Conservation (phyloP, 2,797 vertebrate species). For the Ctenosaura bakeri region DNA sequence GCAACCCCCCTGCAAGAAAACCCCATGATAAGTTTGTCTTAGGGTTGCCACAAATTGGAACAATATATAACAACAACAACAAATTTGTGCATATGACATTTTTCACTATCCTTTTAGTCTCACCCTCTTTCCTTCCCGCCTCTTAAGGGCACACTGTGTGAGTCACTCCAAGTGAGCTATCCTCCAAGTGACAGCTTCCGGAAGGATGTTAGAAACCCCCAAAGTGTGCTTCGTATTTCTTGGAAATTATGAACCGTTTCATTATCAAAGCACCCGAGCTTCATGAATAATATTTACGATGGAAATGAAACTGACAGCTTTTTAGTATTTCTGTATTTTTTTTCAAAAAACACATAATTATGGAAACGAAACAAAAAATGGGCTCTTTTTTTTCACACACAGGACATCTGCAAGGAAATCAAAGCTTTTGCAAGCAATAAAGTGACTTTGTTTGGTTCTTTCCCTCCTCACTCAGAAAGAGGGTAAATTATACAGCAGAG, state of each 20-base stretch:
- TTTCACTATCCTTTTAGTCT: conserved; percentile 56
- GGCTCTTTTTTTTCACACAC: conserved; percentile 64
- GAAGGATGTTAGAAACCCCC: conserved; percentile 66
- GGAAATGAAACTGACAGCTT: conserved; percentile 59
- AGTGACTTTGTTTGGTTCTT: conserved; percentile 62
- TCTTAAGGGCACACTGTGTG: conserved; percentile 54
- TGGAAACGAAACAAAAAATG: conserved; percentile 59
- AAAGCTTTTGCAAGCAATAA: conserved; percentile 72
- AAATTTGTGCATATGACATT: conserved; percentile 35
- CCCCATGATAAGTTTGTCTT: too few species aligned
- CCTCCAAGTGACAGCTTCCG: conserved; percentile 64
- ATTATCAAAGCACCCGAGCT: conserved; percentile 73
- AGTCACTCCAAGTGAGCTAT: conserved; percentile 30
- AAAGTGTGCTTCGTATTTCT: conserved; percentile 68
- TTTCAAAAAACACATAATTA: conserved; percentile 56
- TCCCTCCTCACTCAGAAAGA: conserved; percentile 65
- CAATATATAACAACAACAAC: too few species aligned
- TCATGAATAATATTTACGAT: conserved; percentile 74
- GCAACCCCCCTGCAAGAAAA: too few species aligned
- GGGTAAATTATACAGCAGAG: conserved; percentile 68
- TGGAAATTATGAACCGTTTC: conserved; percentile 67
- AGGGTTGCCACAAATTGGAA: too few species aligned
- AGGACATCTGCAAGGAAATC: conserved; percentile 69
- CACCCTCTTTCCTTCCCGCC: conserved; percentile 54
- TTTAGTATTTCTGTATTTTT: conserved; percentile 52